Percentiles rank a stretch among this genome's conserved stretches.
phyloP scores from a whole-genome alignment of 2,888 invertebrate species.

The Campoplex nolae region DNA sequence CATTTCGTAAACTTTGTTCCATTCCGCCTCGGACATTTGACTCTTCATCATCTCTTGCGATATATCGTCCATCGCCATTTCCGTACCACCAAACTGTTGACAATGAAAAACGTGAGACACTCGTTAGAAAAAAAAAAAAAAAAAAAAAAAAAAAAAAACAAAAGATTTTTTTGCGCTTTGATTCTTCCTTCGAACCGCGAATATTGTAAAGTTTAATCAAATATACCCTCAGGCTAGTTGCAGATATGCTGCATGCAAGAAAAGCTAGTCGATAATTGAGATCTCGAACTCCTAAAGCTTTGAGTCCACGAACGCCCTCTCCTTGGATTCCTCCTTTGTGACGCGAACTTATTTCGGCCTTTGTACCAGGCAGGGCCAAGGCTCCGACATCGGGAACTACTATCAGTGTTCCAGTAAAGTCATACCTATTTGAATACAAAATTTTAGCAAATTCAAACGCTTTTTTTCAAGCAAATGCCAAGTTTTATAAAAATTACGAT shows the following conservation, averaged over 20 bases:
- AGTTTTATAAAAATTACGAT: background rate
- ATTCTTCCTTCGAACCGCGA: background rate
- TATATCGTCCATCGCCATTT: conserved; percentile 93
- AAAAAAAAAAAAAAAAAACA: background rate
- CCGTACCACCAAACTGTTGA: conserved; percentile 91
- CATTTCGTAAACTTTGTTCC: conserved; percentile 98
- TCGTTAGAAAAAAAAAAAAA: background rate
- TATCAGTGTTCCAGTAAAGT: conserved; percentile 89
- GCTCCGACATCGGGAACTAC: conserved; percentile 98
- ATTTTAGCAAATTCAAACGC: background rate
- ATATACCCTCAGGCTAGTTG: conserved; percentile 91
- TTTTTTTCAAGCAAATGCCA: background rate
- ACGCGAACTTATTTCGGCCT: conserved; percentile 92
- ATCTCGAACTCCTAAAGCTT: conserved; percentile 94
- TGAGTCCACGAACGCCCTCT: conserved; percentile 95
- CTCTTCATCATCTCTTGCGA: conserved; percentile 96
- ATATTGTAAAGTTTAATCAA: background rate
- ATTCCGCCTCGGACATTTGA: conserved; percentile 97
- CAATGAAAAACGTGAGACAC: conserved; percentile 1
- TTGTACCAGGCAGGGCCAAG: conserved; percentile 93
- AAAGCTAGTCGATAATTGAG: conserved; percentile 96
- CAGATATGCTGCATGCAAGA: conserved; percentile 95
- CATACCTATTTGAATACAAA: conserved; percentile 74
- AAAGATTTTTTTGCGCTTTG: background rate
- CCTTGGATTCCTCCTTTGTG: conserved; percentile 90